phyloP scores from a whole-genome alignment of 2,113 vertebrate species.

The Triplophysa siluroides region DNA sequence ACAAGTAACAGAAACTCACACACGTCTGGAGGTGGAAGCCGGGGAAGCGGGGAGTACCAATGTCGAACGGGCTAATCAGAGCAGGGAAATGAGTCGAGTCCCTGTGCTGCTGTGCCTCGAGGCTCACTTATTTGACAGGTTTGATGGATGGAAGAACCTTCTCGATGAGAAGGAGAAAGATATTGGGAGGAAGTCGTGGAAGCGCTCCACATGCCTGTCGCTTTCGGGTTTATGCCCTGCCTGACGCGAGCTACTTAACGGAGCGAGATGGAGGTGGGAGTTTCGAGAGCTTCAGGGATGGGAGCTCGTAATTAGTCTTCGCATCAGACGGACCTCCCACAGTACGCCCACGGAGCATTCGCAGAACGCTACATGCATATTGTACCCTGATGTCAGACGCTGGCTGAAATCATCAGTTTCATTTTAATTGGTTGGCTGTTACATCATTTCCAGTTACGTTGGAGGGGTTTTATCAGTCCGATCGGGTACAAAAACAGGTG shows the following conservation, averaged over 20 bases:
- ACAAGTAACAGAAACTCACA: slow-evolving; percentile 8
- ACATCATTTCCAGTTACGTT: not conserved
- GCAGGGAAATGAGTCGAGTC: slow-evolving; percentile 74
- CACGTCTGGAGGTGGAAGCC: slow-evolving; percentile 29
- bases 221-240: slow-evolving; percentile 32
- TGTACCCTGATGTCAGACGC: not conserved
- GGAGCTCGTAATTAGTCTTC: not conserved
- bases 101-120: slow-evolving; percentile 66
- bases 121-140: slow-evolving; percentile 70
- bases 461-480: not conserved
- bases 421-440: slow-evolving; percentile 21
- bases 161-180: slow-evolving; percentile 56
- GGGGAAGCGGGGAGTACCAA: slow-evolving; percentile 29
- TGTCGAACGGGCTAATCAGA: slow-evolving; percentile 69
- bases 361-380: not conserved
- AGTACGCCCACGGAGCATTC: not conserved
- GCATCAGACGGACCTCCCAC: slow-evolving; percentile 5
- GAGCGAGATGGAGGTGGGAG: slow-evolving; percentile 23
- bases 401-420: slow-evolving; percentile 18
- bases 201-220: slow-evolving; percentile 37
- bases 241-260: slow-evolving; percentile 18
- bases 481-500: too few species aligned
- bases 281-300: slow-evolving; percentile 6
- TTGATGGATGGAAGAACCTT: slow-evolving; percentile 70
- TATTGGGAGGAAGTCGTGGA: slow-evolving; percentile 39